A percentile compares a stretch with the other conserved stretches of the same genome.
Conservation (phyloP, 2,797 vertebrate species). For the Argentina silus region DNA sequence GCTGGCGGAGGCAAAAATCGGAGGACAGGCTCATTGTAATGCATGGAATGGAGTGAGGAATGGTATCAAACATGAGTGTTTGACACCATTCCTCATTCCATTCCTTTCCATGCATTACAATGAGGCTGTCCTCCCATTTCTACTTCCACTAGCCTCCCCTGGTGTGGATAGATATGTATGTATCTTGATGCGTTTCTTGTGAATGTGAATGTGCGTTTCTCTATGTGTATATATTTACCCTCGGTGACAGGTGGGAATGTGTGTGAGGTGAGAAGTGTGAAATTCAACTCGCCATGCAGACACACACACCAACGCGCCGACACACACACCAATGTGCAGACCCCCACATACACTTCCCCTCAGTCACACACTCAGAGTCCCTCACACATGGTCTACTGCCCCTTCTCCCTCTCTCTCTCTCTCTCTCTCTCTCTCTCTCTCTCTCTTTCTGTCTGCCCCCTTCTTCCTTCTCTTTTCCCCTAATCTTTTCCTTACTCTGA, state of each 20-base stretch:
- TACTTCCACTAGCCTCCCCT: background rate
- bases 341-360: constrained; percentile 33
- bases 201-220: constrained; percentile 23
- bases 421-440: constrained; percentile 26
- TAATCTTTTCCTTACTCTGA: no score
- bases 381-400: constrained; percentile 56
- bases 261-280: constrained; percentile 77
- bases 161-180: background rate
- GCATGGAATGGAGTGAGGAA: no score
- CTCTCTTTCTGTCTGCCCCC: constrained; percentile 12
- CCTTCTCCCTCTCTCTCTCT: constrained; percentile 25
- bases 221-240: constrained; percentile 79
- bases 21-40: no score
- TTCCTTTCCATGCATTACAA: no score
- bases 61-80: no score
- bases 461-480: no score
- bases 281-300: constrained; percentile 70
- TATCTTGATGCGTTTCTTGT: background rate
- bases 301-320: constrained; percentile 36
- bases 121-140: no score
- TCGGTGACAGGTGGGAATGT: constrained; percentile 83
- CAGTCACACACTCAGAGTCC: constrained; percentile 62
- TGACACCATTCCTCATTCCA: no score
- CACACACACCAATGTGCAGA: constrained; percentile 19
- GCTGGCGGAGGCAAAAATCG: no score